phyloP scores from a whole-genome alignment of 2,797 vertebrate genomes.

The Glyptemys insculpta region DNA sequence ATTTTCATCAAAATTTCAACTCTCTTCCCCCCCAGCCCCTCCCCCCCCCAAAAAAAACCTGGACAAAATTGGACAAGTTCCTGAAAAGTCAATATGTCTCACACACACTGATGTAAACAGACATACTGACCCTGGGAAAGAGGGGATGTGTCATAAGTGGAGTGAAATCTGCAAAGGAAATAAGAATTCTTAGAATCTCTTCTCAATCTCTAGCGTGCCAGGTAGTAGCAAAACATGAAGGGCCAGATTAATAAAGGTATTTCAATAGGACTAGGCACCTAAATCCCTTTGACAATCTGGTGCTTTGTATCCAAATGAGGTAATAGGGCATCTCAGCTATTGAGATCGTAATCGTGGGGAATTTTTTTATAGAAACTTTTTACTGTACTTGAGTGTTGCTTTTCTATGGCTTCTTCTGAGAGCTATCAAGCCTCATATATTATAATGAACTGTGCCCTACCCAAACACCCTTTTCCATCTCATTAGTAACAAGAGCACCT shows the following conservation, averaged over 20 bases:
- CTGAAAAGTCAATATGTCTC: background rate
- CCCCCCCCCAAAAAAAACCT: too few species aligned
- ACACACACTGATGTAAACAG: background rate
- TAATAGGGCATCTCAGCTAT: background rate
- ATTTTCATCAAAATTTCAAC: background rate
- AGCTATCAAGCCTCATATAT: background rate
- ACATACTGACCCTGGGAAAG: background rate
- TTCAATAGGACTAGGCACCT: background rate
- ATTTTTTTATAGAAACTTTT: background rate
- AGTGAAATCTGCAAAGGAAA: background rate
- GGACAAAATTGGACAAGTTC: background rate
- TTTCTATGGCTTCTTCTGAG: background rate
- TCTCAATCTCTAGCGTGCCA: background rate
- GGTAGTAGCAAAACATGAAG: background rate
- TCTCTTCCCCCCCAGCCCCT: fast-evolving
- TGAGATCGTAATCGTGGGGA: background rate
- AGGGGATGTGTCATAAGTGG: background rate
- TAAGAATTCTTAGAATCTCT: background rate
- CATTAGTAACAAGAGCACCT: background rate
- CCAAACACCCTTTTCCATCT: background rate
- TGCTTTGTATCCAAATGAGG: background rate
- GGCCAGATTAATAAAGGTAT: background rate
- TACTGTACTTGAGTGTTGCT: background rate
- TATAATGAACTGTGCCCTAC: background rate
- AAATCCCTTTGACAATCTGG: background rate